Evolutionary conservation across 2,113 vertebrate genomes (phyloP).

Genomic region (Peromyscus californicus): DNA sequence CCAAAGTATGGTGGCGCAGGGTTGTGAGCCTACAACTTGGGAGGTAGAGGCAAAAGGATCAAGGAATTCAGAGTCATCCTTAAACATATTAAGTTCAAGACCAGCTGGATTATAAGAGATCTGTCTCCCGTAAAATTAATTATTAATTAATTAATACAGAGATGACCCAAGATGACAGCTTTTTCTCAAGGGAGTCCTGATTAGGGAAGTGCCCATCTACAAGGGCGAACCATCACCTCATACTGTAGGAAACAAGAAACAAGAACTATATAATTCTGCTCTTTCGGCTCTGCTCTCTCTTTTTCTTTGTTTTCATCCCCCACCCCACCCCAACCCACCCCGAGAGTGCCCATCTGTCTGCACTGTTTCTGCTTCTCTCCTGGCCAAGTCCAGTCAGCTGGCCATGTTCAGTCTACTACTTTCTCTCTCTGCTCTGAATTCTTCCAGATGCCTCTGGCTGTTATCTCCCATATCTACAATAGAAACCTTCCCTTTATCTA

Average conservation of each 20-base stretch:
- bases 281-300: neutral
- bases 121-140: neutral
- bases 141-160: neutral
- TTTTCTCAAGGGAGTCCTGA: neutral
- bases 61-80: neutral
- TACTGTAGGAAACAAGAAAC: neutral
- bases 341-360: neutral
- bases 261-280: neutral
- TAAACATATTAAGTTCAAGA: neutral
- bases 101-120: neutral
- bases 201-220: neutral
- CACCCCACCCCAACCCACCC: neutral
- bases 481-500: neutral
- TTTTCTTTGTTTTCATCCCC: neutral
- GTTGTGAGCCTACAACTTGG: neutral
- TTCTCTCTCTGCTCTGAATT: neutral
- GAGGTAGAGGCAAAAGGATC: neutral
- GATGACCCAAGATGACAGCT: neutral
- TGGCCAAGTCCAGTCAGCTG: neutral
- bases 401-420: neutral
- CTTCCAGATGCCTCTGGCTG: neutral
- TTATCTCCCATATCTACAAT: neutral
- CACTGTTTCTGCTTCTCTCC: neutral
- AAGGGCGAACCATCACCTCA: neutral
- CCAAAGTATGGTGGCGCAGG: neutral